Evolutionary conservation across 2,113 vertebrate genomes (phyloP).

Genomic region (Tympanuchus pallidicinctus): DNA sequence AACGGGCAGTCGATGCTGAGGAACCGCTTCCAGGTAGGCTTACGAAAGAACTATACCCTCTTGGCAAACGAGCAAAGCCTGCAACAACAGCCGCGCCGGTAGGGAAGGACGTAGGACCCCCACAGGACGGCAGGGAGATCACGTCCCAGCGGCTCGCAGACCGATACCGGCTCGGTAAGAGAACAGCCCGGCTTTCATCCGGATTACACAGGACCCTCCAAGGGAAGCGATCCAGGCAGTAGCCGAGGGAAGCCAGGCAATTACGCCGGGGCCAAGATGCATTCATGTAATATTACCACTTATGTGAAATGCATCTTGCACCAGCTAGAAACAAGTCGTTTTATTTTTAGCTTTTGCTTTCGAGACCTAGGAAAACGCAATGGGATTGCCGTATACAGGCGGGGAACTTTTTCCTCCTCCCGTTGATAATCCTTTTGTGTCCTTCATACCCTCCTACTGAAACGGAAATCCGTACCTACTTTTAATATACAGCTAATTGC

Average conservation of each 20-base stretch:
- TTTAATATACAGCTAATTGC: neutral
- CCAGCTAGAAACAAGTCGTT: neutral
- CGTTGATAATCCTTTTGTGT: neutral
- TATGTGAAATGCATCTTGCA: neutral
- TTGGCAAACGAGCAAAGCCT: neutral
- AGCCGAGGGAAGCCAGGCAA: neutral
- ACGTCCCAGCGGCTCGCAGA: neutral
- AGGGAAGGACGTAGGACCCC: neutral
- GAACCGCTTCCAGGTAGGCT: neutral
- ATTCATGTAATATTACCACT: neutral
- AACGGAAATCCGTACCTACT: neutral
- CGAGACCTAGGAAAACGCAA: neutral
- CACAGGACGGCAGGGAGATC: neutral
- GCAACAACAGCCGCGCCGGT: neutral
- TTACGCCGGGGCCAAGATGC: too few species aligned
- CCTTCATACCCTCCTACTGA: neutral
- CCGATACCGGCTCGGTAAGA: too few species aligned
- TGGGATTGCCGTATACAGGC: too few species aligned
- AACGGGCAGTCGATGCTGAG: neutral
- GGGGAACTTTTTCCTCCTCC: too few species aligned
- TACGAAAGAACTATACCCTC: neutral
- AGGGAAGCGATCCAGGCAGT: neutral
- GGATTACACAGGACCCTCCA: neutral
- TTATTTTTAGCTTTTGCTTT: neutral
- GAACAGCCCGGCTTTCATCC: neutral